These are phyloP conservation scores for Cydia fagiglandana DNA, from an alignment of 1,140 invertebrate genomes.

Conservation along the genomic window DNA sequence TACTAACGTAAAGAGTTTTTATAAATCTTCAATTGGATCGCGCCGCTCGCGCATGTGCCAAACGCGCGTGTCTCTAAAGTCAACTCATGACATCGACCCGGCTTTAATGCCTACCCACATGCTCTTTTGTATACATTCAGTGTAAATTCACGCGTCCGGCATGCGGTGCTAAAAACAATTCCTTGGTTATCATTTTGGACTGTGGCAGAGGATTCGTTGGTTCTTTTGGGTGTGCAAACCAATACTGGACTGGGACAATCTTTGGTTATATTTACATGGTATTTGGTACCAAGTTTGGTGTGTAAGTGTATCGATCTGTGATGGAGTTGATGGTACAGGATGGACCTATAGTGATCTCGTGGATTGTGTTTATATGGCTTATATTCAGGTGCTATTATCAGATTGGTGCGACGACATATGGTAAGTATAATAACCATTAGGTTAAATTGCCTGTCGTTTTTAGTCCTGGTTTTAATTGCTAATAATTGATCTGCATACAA, in stretches of 20 bases:
- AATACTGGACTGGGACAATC: too few species aligned
- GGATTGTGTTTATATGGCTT: constrained; percentile 69
- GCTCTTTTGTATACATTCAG: constrained; percentile 45
- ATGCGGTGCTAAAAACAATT: constrained; percentile 36
- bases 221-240: too few species aligned
- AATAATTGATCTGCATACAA: neutral
- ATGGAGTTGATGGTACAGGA: constrained; percentile 59
- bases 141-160: constrained; percentile 32
- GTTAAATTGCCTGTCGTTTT: neutral
- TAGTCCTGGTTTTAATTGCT: neutral
- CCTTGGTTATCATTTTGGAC: too few species aligned
- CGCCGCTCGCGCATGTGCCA: constrained; percentile 64
- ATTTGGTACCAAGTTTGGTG: neutral
- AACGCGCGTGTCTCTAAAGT: constrained; percentile 73
- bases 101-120: constrained; percentile 57
- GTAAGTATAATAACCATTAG: constrained; percentile 37
- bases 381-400: constrained; percentile 73
- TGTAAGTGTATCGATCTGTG: neutral
- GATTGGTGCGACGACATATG: constrained; percentile 49
- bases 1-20: constrained; percentile 33
- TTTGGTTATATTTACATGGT: constrained; percentile 19
- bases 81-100: constrained; percentile 69
- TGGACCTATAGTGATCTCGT: constrained; percentile 66
- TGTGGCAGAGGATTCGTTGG: too few species aligned
- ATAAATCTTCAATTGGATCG: constrained; percentile 61